A percentile compares a stretch with the other conserved stretches of the same genome.
These are phyloP conservation scores for Bradypus variegatus DNA, from an alignment of 2,797 vertebrate genomes.

Conservation along the genomic window DNA sequence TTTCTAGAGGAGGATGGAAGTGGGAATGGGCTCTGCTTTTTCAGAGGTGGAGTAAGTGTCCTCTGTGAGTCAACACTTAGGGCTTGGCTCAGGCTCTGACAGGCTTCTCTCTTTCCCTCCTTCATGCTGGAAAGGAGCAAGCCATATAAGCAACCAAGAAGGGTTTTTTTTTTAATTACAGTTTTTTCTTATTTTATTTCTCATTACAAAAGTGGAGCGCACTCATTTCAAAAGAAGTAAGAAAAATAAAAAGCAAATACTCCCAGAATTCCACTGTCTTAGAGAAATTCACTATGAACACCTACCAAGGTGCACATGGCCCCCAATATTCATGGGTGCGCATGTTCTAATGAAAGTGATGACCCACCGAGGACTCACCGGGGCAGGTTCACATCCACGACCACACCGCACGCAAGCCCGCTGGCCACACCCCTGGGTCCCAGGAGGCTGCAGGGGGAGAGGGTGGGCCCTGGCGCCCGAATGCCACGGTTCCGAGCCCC, in stretches of 20 bases:
- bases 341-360: fast-evolving
- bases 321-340: not conserved
- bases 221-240: not conserved
- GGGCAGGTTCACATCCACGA: not conserved
- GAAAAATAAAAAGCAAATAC: not conserved
- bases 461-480: not conserved
- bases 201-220: conserved; percentile 2
- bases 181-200: not conserved
- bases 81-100: not conserved
- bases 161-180: not conserved
- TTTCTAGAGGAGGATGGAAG: too few relatives aligned
- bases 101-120: not conserved
- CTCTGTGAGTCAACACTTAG: not conserved
- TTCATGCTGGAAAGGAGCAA: not conserved
- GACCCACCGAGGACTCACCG: not conserved
- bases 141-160: not conserved
- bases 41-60: not conserved
- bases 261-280: not conserved
- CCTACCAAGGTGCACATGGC: too few relatives aligned
- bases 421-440: fast-evolving
- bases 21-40: not conserved
- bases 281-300: not conserved
- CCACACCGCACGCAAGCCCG: too few relatives aligned
- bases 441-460: not conserved
- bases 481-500: not conserved